Conservation (phyloP, 2,888 invertebrate species). For the Leptura quadrifasciata region DNA sequence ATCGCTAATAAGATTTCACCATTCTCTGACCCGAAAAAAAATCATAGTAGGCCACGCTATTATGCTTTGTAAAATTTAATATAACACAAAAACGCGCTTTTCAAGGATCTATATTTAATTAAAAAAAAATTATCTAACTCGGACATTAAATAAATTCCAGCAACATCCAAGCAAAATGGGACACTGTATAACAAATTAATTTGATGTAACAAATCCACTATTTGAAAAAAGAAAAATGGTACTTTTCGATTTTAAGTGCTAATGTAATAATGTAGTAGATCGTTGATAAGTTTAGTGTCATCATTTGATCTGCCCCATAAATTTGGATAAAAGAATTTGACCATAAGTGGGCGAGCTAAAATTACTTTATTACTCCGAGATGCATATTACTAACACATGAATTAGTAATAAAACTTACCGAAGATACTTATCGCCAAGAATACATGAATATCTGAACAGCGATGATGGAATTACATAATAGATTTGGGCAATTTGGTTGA, state of each 20-base stretch:
- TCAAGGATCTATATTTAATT: too few relatives aligned
- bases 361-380: conserved; percentile 9
- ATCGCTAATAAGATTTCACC: too few relatives aligned
- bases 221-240: not conserved
- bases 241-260: not conserved
- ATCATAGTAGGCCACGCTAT: too few relatives aligned
- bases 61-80: too few relatives aligned
- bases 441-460: conserved; percentile 15
- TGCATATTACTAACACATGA: conserved; percentile 14
- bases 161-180: not conserved
- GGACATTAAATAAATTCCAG: too few relatives aligned
- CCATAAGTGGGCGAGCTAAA: conserved; percentile 1
- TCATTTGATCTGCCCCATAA: not conserved
- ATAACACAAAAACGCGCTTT: too few relatives aligned
- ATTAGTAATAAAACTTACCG: conserved; percentile 24
- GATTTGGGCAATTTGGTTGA: conserved; percentile 9
- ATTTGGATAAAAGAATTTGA: not conserved
- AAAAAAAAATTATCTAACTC: too few relatives aligned
- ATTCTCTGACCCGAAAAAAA: too few relatives aligned
- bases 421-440: conserved; percentile 7
- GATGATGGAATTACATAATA: conserved; percentile 20
- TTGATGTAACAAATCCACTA: not conserved
- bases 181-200: not conserved
- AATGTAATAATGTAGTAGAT: not conserved
- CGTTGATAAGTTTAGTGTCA: not conserved